These are phyloP conservation scores for Danio choprae DNA, from an alignment of 2,797 vertebrate species.

Conservation along the genomic window DNA sequence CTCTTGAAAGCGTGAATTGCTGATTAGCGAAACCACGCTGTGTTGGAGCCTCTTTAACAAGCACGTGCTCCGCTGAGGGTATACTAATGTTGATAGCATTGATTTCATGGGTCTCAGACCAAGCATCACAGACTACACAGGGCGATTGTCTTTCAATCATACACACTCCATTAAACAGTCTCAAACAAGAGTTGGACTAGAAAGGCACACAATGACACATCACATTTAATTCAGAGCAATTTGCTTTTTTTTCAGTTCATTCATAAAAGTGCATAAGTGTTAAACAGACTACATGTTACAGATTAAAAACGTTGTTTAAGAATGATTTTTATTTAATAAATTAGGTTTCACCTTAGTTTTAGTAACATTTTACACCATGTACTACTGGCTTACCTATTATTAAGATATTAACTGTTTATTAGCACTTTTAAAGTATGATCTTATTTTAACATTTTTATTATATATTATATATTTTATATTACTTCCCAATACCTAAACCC, in stretches of 20 bases:
- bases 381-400: too few species aligned
- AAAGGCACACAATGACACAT: not conserved
- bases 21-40: conserved; percentile 16
- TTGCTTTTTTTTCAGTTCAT: not conserved
- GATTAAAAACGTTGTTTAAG: too few species aligned
- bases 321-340: too few species aligned
- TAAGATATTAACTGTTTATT: too few species aligned
- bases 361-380: too few species aligned
- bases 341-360: too few species aligned
- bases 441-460: too few species aligned
- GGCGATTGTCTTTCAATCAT: conserved; percentile 17
- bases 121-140: not conserved
- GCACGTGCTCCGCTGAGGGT: not conserved
- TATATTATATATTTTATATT: too few species aligned
- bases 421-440: too few species aligned
- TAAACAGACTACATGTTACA: too few species aligned
- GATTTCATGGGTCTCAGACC: conserved; percentile 41
- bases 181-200: not conserved
- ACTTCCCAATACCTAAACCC: too few species aligned
- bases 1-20: not conserved
- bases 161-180: conserved; percentile 13
- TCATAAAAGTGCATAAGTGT: not conserved
- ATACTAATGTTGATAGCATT: conserved; percentile 15
- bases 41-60: conserved; percentile 20
- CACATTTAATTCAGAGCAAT: not conserved